A percentile compares a stretch with the other conserved stretches of the same genome.
Conservation (phyloP, 1,140 invertebrate genomes). For the Rhizoglyphus robini region DNA sequence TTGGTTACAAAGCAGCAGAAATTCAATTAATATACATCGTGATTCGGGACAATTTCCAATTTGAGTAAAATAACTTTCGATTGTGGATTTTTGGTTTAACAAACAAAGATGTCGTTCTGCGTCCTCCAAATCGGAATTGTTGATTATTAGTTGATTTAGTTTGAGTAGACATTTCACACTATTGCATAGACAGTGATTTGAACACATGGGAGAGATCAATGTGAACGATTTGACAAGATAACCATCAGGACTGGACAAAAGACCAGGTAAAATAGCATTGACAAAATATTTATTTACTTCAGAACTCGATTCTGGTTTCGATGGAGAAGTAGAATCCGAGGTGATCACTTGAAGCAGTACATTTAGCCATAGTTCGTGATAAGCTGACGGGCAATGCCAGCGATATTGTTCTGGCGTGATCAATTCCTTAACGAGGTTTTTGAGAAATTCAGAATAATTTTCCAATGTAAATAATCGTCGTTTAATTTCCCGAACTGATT, state of each 20-base stretch:
- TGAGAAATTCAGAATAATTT: not conserved
- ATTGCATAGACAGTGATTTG: slow-evolving; percentile 1
- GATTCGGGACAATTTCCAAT: not conserved
- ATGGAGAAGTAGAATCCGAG: not conserved
- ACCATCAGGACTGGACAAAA: too few species aligned
- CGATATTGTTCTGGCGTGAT: not conserved
- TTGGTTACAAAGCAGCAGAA: not conserved
- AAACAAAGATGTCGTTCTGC: not conserved
- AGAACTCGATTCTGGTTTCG: not conserved
- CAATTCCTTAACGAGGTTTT: not conserved
- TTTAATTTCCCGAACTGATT: not conserved
- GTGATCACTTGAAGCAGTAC: too few species aligned
- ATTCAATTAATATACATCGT: not conserved
- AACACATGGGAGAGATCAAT: not conserved
- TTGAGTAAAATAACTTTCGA: not conserved
- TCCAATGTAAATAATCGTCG: not conserved
- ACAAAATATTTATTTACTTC: not conserved
- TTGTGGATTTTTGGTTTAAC: not conserved
- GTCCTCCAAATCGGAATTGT: not conserved
- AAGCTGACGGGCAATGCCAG: not conserved
- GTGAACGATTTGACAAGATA: slow-evolving; percentile 1
- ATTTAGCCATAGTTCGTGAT: not conserved
- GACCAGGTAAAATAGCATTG: not conserved
- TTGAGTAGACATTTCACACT: slow-evolving; percentile 6
- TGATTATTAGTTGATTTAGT: not conserved